Percentiles rank a stretch among this genome's conserved stretches.
Conservation (phyloP, 2,113 vertebrate species). For the Anser cygnoides region DNA sequence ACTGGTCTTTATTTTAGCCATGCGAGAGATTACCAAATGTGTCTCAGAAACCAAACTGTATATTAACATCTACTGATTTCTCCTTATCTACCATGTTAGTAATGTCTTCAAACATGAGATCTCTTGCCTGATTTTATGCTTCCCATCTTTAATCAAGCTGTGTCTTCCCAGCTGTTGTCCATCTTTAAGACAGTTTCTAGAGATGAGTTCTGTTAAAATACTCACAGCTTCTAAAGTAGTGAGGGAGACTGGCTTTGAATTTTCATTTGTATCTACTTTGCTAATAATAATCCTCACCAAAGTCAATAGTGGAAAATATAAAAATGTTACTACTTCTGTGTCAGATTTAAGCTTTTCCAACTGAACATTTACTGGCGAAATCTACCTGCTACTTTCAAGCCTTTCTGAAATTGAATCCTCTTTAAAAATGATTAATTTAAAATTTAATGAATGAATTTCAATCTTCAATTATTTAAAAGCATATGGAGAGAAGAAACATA, state of each 20-base stretch:
- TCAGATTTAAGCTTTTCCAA: not conserved
- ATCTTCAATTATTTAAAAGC: not conserved
- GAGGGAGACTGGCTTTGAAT: not conserved
- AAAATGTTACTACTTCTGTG: not conserved
- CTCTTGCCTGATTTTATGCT: conserved; percentile 42
- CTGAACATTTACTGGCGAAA: not conserved
- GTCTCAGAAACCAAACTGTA: not conserved
- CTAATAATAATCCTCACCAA: not conserved
- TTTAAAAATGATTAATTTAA: not conserved
- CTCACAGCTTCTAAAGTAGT: not conserved
- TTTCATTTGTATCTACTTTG: not conserved
- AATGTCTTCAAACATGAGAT: conserved; percentile 51
- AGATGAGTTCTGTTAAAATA: conserved; percentile 3
- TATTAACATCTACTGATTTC: conserved; percentile 59
- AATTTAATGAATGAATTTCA: not conserved
- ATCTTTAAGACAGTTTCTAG: conserved; percentile 17
- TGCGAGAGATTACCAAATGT: conserved; percentile 23
- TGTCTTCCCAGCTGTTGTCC: conserved; percentile 52
- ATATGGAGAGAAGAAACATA: not conserved
- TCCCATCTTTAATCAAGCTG: conserved; percentile 64
- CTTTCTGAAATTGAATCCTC: not conserved
- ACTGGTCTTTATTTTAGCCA: not conserved
- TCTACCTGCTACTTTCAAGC: not conserved
- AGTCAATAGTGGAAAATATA: not conserved
- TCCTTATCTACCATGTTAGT: conserved; percentile 57